Evolutionary conservation across 2,888 invertebrate genomes (phyloP).

Genomic region (Congeria kusceri): DNA sequence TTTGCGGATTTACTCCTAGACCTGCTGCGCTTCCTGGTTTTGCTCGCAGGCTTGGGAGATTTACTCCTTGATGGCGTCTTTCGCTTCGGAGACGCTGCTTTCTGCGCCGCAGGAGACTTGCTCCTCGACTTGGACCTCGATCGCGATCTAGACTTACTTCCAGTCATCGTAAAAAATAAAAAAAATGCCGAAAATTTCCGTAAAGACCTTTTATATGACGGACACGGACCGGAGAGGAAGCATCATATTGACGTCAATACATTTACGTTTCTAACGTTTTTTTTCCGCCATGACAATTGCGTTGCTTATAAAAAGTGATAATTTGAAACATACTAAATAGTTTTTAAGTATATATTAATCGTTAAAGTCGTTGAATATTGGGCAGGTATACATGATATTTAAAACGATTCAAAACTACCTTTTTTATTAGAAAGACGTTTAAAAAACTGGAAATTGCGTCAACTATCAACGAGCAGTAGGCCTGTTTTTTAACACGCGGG

Average conservation of each 20-base stretch:
- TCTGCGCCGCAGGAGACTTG: conserved; percentile 23
- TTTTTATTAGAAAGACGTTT: background rate
- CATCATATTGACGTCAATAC: conserved; percentile 30
- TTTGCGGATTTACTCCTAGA: conserved; percentile 28
- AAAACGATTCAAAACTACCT: background rate
- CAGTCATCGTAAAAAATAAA: conserved; percentile 22
- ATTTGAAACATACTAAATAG: too few relatives aligned
- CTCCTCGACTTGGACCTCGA: conserved; percentile 38
- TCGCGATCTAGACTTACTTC: conserved; percentile 54
- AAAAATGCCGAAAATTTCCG: background rate
- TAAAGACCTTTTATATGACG: conserved; percentile 17
- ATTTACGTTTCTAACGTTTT: too few relatives aligned
- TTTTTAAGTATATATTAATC: too few relatives aligned
- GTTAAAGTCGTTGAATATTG: too few relatives aligned
- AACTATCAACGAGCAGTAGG: too few relatives aligned
- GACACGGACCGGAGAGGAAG: conserved; percentile 38
- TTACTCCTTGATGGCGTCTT: conserved; percentile 27
- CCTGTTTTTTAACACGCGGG: too few relatives aligned
- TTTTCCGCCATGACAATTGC: too few relatives aligned
- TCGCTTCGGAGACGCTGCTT: conserved; percentile 31
- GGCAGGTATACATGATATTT: too few relatives aligned
- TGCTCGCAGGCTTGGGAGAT: conserved; percentile 23
- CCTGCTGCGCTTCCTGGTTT: conserved; percentile 29
- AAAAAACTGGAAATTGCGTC: too few relatives aligned
- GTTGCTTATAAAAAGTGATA: too few relatives aligned